phyloP scores from a whole-genome alignment of 2,113 vertebrate species.

The Entelurus aequoreus region DNA sequence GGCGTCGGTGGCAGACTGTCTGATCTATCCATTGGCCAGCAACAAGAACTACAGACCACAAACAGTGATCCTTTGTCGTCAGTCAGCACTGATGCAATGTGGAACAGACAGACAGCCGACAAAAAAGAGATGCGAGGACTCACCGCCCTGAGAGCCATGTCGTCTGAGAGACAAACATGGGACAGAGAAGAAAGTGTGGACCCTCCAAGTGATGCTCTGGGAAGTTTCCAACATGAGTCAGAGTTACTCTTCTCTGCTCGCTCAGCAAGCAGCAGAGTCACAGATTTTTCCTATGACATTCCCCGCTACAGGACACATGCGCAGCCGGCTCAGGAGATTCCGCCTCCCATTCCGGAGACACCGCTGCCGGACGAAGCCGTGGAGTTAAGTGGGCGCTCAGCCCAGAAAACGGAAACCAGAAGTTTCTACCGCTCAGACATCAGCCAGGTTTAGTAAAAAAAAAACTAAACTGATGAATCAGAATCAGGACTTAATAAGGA shows the following conservation, averaged over 20 bases:
- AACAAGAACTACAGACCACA: slow-evolving; percentile 6
- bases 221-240: background rate
- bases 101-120: background rate
- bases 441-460: slow-evolving; percentile 26
- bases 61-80: slow-evolving; percentile 2
- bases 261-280: slow-evolving; percentile 5
- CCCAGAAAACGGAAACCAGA: slow-evolving; percentile 18
- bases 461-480: too few relatives aligned
- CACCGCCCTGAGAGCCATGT: slow-evolving; percentile 48
- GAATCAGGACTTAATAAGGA: too few relatives aligned
- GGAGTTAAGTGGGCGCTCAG: slow-evolving; percentile 20
- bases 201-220: background rate
- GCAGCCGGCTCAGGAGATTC: slow-evolving; percentile 9
- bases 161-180: slow-evolving; percentile 44
- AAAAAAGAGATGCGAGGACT: slow-evolving; percentile 41
- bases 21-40: slow-evolving; percentile 18
- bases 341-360: slow-evolving; percentile 32
- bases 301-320: slow-evolving; percentile 34
- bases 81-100: slow-evolving; percentile 6
- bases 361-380: slow-evolving; percentile 17
- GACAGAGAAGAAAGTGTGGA: slow-evolving; percentile 10
- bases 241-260: background rate
- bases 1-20: slow-evolving; percentile 17
- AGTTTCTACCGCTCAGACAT: slow-evolving; percentile 31
- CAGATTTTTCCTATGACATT: slow-evolving; percentile 20